Base-by-base conservation (phyloP, 2,797 vertebrate species). In the Gorsachius magnificus region DNA sequence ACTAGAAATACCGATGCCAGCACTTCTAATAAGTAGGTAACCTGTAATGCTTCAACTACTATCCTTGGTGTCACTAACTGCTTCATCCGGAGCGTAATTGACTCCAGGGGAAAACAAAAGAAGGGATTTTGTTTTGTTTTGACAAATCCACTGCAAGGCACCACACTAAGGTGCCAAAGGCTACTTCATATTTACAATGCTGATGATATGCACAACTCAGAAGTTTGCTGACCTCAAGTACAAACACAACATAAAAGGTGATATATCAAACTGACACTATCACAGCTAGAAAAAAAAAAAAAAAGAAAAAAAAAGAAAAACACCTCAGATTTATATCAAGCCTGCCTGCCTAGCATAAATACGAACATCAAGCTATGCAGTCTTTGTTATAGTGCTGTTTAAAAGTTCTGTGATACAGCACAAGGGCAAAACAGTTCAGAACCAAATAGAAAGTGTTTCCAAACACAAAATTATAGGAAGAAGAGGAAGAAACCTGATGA, bases 191-290 rank as follows among this genome's bases (percentile, higher is more conserved):
- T 95, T 96, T 96, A 96, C 75, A 97, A 96, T 71, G 76, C 91
- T 92, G 89, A 95, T 95, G 97, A 96, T 95, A 95, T 50, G 25
- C 71, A 96, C 90, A 95, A 94, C 80, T 95, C 68, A 91, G 96
- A 97, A 96, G 91, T 96, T 97, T 96, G 77, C 92, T 96, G 92
- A 96, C 97, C 89, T 92, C 94, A 96, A 96, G 86, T 97, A 95
- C 93, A 96, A 94, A 96, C 93, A 93, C 92, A 96, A 85, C 89
- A 94, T 89, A 89, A 97, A 96, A 96, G 95, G 96, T 96, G 96
- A 97, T 97, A 95, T 65, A 97, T 97, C 97, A 97, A 97, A 96
- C 92, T 96, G 96, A 97, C 97, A 96, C 96, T 97, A 97, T 96
- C 97, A 94, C 93, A 74, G 89, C 63, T 78, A 88, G 89, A 41